Conservation (phyloP, 92 coral and sea anemone genomes). For the Micromussa lordhowensis region DNA sequence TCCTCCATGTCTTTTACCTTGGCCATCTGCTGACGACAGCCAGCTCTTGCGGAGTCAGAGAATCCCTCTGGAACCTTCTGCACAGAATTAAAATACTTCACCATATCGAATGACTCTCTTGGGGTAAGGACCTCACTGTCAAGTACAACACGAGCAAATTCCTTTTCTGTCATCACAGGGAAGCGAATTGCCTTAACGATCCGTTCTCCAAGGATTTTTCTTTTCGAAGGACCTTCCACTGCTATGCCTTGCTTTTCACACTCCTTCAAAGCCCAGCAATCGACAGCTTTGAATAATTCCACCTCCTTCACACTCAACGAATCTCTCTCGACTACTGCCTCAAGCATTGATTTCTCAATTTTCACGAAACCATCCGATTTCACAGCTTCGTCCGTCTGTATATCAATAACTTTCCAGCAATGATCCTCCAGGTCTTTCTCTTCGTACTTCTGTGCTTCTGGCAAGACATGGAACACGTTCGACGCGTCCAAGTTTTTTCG, state of each 20-base stretch:
- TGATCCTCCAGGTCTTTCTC: slow-evolving; percentile 46
- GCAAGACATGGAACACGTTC: slow-evolving; percentile 61
- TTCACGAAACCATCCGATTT: no score
- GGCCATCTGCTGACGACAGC: background rate
- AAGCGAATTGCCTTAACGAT: background rate
- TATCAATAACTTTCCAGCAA: slow-evolving; percentile 80
- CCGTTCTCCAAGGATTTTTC: slow-evolving; percentile 48
- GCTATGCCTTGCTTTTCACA: slow-evolving; percentile 10
- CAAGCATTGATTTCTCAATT: no score
- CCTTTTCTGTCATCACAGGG: slow-evolving; percentile 32
- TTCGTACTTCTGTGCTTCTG: slow-evolving; percentile 44
- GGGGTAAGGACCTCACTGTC: slow-evolving; percentile 5
- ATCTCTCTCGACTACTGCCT: no score
- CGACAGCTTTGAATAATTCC: slow-evolving; percentile 73
- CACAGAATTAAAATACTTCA: slow-evolving; percentile 5
- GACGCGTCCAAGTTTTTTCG: slow-evolving; percentile 30
- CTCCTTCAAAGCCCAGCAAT: no score
- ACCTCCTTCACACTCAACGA: no score
- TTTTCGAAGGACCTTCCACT: slow-evolving; percentile 36
- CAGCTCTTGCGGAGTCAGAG: background rate
- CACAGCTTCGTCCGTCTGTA: no score
- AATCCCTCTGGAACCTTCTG: background rate
- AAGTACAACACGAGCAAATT: slow-evolving; percentile 34
- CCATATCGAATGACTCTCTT: background rate
- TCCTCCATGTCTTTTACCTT: no score